phyloP scores from a whole-genome alignment of 2,113 vertebrate genomes.

The Reinhardtius hippoglossoides region DNA sequence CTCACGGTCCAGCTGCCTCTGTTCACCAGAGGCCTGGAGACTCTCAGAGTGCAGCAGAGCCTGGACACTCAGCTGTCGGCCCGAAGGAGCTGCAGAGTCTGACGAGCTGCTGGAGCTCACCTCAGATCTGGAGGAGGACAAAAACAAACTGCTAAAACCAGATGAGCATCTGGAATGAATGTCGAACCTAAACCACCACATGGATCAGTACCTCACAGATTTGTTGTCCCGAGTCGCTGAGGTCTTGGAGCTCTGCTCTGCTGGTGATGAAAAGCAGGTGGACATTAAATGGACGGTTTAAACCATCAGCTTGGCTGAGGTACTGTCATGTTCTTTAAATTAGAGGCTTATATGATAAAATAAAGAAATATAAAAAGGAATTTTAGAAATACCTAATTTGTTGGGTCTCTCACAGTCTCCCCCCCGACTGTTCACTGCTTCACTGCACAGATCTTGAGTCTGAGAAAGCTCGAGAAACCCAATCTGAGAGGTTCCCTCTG shows the following conservation, averaged over 20 bases:
- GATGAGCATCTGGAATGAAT: neutral
- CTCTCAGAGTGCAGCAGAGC: conserved; percentile 73
- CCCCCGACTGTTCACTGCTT: conserved; percentile 48
- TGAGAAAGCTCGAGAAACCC: conserved; percentile 90
- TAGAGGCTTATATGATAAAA: neutral
- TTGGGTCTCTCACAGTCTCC: conserved; percentile 43
- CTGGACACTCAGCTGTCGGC: conserved; percentile 64
- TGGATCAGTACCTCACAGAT: conserved; percentile 61
- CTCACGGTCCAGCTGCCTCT: conserved; percentile 74
- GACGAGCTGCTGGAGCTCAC: conserved; percentile 81
- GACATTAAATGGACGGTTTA: neutral
- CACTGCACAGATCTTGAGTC: conserved; percentile 87
- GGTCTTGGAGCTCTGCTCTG: conserved; percentile 53
- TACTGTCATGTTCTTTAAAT: neutral
- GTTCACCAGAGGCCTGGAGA: conserved; percentile 41
- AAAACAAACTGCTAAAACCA: neutral
- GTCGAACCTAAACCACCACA: neutral
- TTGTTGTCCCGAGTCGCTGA: conserved; percentile 54
- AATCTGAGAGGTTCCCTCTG: conserved; percentile 87
- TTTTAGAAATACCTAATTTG: conserved; percentile 18
- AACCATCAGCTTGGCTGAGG: neutral
- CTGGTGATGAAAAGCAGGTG: conserved; percentile 26
- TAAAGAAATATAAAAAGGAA: neutral
- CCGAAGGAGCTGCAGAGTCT: conserved; percentile 59
- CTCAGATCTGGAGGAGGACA: conserved; percentile 69